Percentiles rank a stretch among this genome's conserved stretches.
These are phyloP conservation scores for Bhutanitis thaidina DNA, from an alignment of 2,888 invertebrate genomes.

Conservation along the genomic window DNA sequence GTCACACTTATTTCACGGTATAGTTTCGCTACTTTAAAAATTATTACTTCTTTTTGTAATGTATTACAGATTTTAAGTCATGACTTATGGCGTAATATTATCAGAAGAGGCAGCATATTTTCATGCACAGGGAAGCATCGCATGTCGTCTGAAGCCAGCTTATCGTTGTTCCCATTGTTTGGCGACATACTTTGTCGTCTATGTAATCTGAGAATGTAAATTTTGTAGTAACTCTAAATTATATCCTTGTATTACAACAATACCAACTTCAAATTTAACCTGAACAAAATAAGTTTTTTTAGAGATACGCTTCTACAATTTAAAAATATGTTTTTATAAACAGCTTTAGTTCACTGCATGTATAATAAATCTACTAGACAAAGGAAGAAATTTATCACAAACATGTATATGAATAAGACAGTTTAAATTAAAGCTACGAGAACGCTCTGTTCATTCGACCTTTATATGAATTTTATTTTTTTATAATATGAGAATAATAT, in stretches of 20 bases:
- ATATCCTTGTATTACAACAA: not conserved
- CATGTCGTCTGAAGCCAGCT: slow-evolving; percentile 20
- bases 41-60: not conserved
- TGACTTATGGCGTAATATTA: slow-evolving; percentile 5
- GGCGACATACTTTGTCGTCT: slow-evolving; percentile 17
- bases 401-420: not conserved
- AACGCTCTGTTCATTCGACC: not conserved
- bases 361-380: slow-evolving; percentile 9
- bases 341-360: not conserved
- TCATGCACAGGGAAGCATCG: slow-evolving; percentile 17
- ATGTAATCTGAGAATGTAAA: slow-evolving; percentile 16
- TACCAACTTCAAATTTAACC: not conserved
- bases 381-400: slow-evolving; percentile 1
- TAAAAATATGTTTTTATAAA: slow-evolving; percentile 1
- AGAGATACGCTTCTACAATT: slow-evolving; percentile 1
- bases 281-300: not conserved
- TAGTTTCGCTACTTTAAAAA: not conserved
- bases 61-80: slow-evolving; percentile 2
- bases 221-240: slow-evolving; percentile 12
- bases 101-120: slow-evolving; percentile 9
- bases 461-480: too few species aligned
- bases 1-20: too few species aligned
- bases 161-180: slow-evolving; percentile 17
- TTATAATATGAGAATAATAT: too few species aligned
- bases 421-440: slow-evolving; percentile 1